These are phyloP conservation scores for Trichogramma dendrolimi DNA, from an alignment of 2,888 invertebrate genomes.

Conservation along the genomic window DNA sequence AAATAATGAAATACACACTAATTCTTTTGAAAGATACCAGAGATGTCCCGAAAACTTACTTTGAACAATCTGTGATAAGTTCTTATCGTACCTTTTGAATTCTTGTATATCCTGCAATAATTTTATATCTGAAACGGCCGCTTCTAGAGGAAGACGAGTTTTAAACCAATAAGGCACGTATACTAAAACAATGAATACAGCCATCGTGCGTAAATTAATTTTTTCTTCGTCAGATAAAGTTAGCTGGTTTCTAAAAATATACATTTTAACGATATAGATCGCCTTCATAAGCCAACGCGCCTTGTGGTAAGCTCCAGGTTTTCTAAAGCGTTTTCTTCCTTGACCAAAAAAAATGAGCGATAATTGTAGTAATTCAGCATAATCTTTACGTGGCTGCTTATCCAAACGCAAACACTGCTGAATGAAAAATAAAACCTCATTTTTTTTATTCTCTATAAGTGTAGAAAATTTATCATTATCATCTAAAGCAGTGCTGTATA, in stretches of 20 bases:
- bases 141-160: too few species aligned
- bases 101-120: background rate
- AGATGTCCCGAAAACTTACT: conserved; percentile 14
- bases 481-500: conserved; percentile 13
- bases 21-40: conserved; percentile 20
- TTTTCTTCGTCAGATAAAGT: too few species aligned
- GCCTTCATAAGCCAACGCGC: conserved; percentile 37
- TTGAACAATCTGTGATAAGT: conserved; percentile 8
- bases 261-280: conserved; percentile 36
- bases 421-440: background rate
- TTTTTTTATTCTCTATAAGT: background rate
- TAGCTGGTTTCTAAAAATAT: conserved; percentile 31
- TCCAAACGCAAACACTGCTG: conserved; percentile 3
- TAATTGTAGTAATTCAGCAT: conserved; percentile 32
- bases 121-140: too few species aligned
- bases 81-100: conserved; percentile 7
- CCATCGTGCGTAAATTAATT: too few species aligned
- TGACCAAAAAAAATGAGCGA: conserved; percentile 28
- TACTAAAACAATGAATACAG: too few species aligned
- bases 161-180: too few species aligned
- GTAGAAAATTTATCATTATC: background rate
- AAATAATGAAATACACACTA: conserved; percentile 16
- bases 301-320: conserved; percentile 34
- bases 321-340: conserved; percentile 14
- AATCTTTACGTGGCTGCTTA: conserved; percentile 28